Percentiles rank a stretch among this genome's conserved stretches.
Evolutionary conservation across 2,797 vertebrate species (phyloP).

Genomic region (Heterohyrax brucei): DNA sequence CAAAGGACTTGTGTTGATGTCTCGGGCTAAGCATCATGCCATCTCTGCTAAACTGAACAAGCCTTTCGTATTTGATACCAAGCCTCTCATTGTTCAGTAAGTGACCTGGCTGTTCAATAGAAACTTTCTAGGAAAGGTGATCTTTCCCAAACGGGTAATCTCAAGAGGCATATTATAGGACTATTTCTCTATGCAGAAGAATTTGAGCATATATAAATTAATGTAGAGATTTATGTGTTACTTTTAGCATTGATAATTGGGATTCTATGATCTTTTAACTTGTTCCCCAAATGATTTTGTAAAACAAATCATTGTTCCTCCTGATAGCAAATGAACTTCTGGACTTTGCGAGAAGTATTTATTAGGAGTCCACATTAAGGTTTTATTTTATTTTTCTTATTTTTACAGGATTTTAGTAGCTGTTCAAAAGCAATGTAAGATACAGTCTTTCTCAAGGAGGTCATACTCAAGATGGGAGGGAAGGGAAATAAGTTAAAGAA

Average conservation of each 20-base stretch:
- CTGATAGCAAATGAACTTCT: slow-evolving; percentile 29
- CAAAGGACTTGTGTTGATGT: slow-evolving; percentile 97
- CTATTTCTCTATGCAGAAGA: neutral
- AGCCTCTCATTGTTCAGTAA: slow-evolving; percentile 97
- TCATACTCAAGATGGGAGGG: neutral
- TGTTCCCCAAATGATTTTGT: slow-evolving; percentile 38
- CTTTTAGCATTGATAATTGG: neutral
- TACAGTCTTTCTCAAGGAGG: slow-evolving; percentile 11
- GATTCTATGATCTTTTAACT: neutral
- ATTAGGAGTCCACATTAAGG: slow-evolving; percentile 20
- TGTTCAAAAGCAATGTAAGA: neutral
- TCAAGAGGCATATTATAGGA: slow-evolving; percentile 25
- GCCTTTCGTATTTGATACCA: slow-evolving; percentile 96
- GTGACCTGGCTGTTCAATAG: slow-evolving; percentile 84
- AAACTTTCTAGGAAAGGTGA: slow-evolving; percentile 15
- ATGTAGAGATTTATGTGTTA: neutral
- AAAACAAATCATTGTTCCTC: slow-evolving; percentile 21
- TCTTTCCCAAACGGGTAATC: neutral
- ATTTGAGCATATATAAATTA: slow-evolving; percentile 12
- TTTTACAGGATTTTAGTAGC: neutral
- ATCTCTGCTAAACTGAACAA: slow-evolving; percentile 95
- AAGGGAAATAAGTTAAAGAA: slow-evolving; percentile 18
- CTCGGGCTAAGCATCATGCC: slow-evolving; percentile 98
- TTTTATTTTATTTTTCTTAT: slow-evolving; percentile 50
- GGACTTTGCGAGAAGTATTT: slow-evolving; percentile 31